Evolutionary conservation across 1,140 invertebrate species (phyloP).

Genomic region (Monochamus saltuarius): DNA sequence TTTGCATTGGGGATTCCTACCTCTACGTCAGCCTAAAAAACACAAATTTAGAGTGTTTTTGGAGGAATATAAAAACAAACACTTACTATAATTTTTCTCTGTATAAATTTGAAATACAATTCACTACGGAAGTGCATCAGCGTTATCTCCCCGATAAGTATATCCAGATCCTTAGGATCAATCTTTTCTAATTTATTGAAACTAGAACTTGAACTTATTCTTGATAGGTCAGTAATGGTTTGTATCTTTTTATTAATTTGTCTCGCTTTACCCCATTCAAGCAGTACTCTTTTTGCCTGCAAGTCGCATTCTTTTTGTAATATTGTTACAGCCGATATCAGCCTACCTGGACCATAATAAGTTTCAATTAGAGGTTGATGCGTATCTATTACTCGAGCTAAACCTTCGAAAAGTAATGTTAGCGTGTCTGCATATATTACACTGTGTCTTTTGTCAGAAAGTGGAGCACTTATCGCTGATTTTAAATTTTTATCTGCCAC

Average conservation of each 20-base stretch:
- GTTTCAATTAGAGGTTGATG: constrained; percentile 93
- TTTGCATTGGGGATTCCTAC: constrained; percentile 60
- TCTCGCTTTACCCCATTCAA: constrained; percentile 76
- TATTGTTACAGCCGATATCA: constrained; percentile 70
- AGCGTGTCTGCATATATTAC: constrained; percentile 82
- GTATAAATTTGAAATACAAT: constrained; percentile 88
- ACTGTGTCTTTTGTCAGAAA: constrained; percentile 69
- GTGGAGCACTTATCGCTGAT: constrained; percentile 61
- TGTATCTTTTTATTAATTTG: constrained; percentile 69
- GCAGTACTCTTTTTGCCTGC: constrained; percentile 69
- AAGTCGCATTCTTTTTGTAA: constrained; percentile 87
- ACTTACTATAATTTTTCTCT: constrained; percentile 73
- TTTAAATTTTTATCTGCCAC: constrained; percentile 75
- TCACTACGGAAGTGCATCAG: constrained; percentile 88
- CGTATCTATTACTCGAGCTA: constrained; percentile 85
- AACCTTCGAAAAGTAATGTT: constrained; percentile 83
- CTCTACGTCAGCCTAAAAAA: constrained; percentile 68
- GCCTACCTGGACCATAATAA: constrained; percentile 84
- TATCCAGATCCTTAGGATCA: constrained; percentile 87
- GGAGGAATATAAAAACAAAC: neutral
- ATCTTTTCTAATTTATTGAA: constrained; percentile 59
- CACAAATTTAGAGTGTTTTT: neutral
- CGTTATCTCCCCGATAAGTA: constrained; percentile 86
- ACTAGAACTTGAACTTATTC: constrained; percentile 49
- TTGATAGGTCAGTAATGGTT: constrained; percentile 58